Base-by-base conservation (phyloP, 2,888 invertebrate species). In the Melanophora roralis region DNA sequence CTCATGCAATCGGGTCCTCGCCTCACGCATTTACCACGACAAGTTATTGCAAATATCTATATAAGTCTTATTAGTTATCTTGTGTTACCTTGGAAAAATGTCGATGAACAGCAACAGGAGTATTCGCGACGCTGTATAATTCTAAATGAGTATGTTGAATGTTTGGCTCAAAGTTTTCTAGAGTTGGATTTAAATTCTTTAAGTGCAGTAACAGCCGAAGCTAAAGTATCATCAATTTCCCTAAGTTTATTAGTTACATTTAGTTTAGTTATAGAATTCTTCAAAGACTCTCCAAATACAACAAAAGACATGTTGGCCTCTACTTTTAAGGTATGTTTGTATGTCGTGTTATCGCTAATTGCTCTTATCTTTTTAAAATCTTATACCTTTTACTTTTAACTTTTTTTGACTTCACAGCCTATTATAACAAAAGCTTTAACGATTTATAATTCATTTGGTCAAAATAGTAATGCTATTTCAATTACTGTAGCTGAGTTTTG, bases 271-370 rank as follows among this genome's bases (percentile, higher is more conserved):
- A 85, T 89, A 23, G 89, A 89, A 81, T 88, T 88, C 74, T 90
- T 89, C 34, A 88, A 88, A 73, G 90, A 89, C 59, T 85, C 86
- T 6, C 86, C 85, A 12, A 88, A 87, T 45, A 86, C 86, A 74
- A 87, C 89, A 75, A 90, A 90, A 84, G 87, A 89, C 68, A 90
- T 90, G 87, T 84, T 90, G 40, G 85, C 87, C 32, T 85, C 83
- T 81, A 88, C 88, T 23, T 88, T 89, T 47, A 90, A 89, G 86
- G 89, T 89, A 76, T n/a, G n/a, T n/a, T n/a, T n/a, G n/a, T n/a
- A n/a, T n/a, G n/a, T n/a, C n/a, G n/a, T n/a, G n/a, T n/a, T n/a
- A n/a, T n/a, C n/a, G n/a, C n/a, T n/a, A n/a, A n/a, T n/a, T n/a
- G n/a, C n/a, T n/a, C n/a, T n/a, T n/a, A n/a, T n/a, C n/a, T n/a